Evolutionary conservation across 2,113 vertebrate species (phyloP), one percentile per base, ranked within the genome.

Genomic region (Hydrolagus affinis): DNA sequence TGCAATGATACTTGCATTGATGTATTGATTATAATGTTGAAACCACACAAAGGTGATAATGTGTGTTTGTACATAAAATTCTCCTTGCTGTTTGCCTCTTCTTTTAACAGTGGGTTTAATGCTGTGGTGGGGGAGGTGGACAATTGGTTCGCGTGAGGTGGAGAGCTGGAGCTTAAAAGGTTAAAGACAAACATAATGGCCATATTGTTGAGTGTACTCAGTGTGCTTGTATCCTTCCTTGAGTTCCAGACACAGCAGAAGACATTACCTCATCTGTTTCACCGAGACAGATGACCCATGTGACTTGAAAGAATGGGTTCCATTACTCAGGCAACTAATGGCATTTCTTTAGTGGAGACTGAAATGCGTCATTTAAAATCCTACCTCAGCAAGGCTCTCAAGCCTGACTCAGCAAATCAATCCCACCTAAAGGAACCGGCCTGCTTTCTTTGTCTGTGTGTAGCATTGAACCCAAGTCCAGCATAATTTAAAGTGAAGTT

Each of bases 251-350:
- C 78, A 66, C 62, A 6, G 78, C 62, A 66, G 14, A 66, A 83
- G 78, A 23, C 32, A 83, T 83, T 83, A 83, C 78, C 78, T 83
- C 78, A 83, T 83, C 78, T 83, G 78, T 66, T 74, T 83, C 60
- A 28, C 28, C 19, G 78, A 83, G 78, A 83, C 78, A 66, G 78
- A 83, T 83, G 78, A 68, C 25, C 44, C 78, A 83, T 68, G 25
- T 83, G 78, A 83, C 78, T 83, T 30, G 66, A 83, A 83, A 32
- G 25, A 83, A 66, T 83, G 78, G 62, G 78, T 15, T 23, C 62
- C 28, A 66, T 83, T 30, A 60, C 66, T 62, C 64, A 28, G 59
- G 11, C 76, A 80, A 28, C 76, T 62, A 80, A 68, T 32, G 17
- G 78, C 78, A 68, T 68, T 83, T 83, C 60, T 68, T 68, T 83